Percentiles rank a stretch among this genome's conserved stretches.
These are phyloP conservation scores for Trilocha varians DNA, from an alignment of 2,888 invertebrate genomes.

Conservation along the genomic window DNA sequence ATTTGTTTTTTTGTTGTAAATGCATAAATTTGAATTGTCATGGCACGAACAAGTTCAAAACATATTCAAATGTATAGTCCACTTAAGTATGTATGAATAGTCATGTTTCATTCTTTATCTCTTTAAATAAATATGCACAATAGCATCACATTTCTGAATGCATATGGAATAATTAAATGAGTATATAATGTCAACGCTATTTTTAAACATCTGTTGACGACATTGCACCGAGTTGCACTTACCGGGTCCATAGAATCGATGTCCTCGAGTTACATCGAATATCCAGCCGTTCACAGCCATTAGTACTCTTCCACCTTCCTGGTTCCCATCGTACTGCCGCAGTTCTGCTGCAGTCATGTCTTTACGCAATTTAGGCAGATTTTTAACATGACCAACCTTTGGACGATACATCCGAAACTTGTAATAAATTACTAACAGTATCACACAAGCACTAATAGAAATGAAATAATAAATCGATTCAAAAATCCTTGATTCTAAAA, in stretches of 20 bases:
- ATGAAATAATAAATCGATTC: constrained; percentile 79
- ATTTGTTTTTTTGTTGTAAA: too few species aligned
- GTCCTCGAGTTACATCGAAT: constrained; percentile 94
- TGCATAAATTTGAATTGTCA: too few species aligned
- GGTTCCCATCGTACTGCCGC: constrained; percentile 88
- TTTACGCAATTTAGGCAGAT: constrained; percentile 85
- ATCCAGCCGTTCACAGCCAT: constrained; percentile 96
- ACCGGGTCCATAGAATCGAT: constrained; percentile 96
- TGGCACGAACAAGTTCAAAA: too few species aligned
- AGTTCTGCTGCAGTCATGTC: constrained; percentile 94
- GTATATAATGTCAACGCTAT: constrained; percentile 46
- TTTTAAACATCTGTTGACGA: constrained; percentile 41
- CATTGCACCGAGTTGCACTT: constrained; percentile 35
- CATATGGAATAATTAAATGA: constrained; percentile 34
- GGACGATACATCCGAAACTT: constrained; percentile 40
- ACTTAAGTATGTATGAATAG: not conserved
- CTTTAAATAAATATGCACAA: constrained; percentile 6
- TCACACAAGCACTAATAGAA: constrained; percentile 74
- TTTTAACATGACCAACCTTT: constrained; percentile 30
- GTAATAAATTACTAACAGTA: constrained; percentile 79
- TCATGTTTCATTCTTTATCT: not conserved
- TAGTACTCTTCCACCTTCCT: constrained; percentile 88
- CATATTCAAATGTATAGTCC: too few species aligned
- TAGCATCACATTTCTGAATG: constrained; percentile 22
- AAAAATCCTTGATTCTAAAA: constrained; percentile 69